These are phyloP conservation scores for Procavia capensis DNA, from an alignment of 2,113 vertebrate species.

Conservation along the genomic window DNA sequence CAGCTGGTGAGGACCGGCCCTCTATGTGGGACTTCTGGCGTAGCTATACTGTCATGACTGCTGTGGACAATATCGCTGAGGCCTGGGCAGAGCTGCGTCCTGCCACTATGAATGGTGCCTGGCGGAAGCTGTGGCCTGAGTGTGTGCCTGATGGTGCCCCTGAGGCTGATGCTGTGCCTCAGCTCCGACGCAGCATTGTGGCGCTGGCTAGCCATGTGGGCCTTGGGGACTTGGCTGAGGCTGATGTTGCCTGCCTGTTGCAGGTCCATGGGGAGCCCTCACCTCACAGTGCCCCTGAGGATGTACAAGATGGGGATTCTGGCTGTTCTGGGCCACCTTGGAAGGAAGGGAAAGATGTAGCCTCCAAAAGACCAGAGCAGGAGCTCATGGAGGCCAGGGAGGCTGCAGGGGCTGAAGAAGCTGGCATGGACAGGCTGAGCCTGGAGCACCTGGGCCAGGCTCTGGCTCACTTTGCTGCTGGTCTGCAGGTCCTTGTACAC, in stretches of 20 bases:
- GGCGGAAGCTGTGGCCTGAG: slow-evolving; percentile 40
- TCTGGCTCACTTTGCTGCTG: slow-evolving; percentile 19
- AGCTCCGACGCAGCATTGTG: not conserved
- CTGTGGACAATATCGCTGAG: not conserved
- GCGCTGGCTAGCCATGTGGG: not conserved
- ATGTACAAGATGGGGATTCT: not conserved
- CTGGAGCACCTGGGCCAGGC: not conserved
- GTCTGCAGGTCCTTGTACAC: slow-evolving; percentile 40
- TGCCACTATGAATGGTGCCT: not conserved
- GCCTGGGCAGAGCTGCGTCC: slow-evolving; percentile 44
- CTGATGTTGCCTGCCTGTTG: not conserved
- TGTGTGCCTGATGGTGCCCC: not conserved
- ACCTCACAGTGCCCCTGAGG: no score
- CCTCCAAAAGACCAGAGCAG: not conserved
- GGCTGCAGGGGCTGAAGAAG: not conserved
- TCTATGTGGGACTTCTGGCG: not conserved
- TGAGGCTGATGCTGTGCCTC: rapidly evolving
- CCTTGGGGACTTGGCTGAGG: not conserved
- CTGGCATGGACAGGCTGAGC: not conserved
- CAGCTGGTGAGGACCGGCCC: not conserved
- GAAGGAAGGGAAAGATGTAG: not conserved
- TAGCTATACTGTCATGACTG: not conserved
- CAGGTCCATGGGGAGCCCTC: not conserved
- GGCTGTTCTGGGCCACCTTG: not conserved
- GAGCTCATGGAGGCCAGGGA: not conserved